Conservation (phyloP, 2,888 invertebrate species). For the Cephus sareptanus region DNA sequence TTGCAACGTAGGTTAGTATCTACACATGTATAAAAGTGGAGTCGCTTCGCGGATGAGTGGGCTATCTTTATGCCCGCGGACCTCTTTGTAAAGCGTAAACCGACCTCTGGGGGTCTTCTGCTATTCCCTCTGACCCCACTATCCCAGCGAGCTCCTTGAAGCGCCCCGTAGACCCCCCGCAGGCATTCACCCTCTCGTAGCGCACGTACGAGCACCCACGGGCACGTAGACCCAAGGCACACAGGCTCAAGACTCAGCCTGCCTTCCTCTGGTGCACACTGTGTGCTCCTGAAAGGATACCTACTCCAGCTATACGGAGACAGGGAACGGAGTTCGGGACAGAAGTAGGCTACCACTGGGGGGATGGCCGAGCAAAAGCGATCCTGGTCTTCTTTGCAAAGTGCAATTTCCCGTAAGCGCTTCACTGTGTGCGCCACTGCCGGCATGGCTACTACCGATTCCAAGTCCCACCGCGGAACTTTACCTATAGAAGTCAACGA, state of each 20-base stretch:
- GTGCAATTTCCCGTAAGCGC: conserved; percentile 58
- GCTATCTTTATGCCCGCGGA: conserved; percentile 30
- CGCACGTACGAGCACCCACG: background rate
- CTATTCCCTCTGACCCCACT: background rate
- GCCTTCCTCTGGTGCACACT: background rate
- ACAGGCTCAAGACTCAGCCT: background rate
- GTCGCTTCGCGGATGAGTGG: conserved; percentile 27
- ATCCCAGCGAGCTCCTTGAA: background rate
- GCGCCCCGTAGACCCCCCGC: background rate
- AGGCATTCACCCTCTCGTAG: background rate
- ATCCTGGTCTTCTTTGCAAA: conserved; percentile 44
- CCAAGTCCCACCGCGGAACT: conserved; percentile 38
- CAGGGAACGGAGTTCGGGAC: conserved; percentile 11
- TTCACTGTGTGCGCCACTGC: background rate
- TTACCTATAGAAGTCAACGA: conserved; percentile 57
- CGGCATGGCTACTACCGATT: background rate
- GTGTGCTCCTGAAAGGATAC: background rate
- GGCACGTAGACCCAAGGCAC: background rate
- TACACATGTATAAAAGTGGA: conserved; percentile 10
- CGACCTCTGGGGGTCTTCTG: conserved; percentile 16
- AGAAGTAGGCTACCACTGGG: background rate
- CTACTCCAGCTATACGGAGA: background rate
- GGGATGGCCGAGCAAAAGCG: background rate
- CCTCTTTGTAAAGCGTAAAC: conserved; percentile 34
- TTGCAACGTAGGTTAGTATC: conserved; percentile 18